Evolutionary conservation across 2,797 vertebrate genomes (phyloP).

Genomic region (Tapera naevia): DNA sequence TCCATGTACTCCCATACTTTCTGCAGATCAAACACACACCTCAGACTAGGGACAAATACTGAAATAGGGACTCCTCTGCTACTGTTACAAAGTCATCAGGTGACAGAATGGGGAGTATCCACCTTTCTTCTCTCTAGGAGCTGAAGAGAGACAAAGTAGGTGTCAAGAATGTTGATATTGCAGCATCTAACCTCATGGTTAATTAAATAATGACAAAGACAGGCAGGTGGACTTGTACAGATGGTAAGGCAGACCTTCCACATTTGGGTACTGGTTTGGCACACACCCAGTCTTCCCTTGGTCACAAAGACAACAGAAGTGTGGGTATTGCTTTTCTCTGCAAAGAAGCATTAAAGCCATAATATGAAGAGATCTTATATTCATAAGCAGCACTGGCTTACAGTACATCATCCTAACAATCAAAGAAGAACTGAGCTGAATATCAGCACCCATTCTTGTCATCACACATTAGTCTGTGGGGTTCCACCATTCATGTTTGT

Average conservation of each 20-base stretch:
- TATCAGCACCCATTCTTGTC: not conserved
- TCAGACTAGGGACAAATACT: not conserved
- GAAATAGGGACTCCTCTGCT: not conserved
- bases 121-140: not conserved
- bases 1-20: not conserved
- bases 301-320: not conserved
- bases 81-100: not conserved
- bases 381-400: not conserved
- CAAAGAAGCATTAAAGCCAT: not conserved
- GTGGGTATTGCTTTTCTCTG: not conserved
- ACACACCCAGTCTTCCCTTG: not conserved
- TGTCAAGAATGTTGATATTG: not conserved
- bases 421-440: not conserved
- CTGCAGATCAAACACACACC: not conserved
- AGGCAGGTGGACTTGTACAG: not conserved
- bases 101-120: not conserved
- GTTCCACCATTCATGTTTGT: not conserved
- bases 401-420: not conserved
- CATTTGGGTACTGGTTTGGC: not conserved
- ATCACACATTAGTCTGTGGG: accelerated
- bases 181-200: not conserved
- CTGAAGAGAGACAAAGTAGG: not conserved
- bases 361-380: not conserved
- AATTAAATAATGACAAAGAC: not conserved
- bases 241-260: not conserved